Conservation (phyloP, 1,140 invertebrate species). For the Eciton burchellii region DNA sequence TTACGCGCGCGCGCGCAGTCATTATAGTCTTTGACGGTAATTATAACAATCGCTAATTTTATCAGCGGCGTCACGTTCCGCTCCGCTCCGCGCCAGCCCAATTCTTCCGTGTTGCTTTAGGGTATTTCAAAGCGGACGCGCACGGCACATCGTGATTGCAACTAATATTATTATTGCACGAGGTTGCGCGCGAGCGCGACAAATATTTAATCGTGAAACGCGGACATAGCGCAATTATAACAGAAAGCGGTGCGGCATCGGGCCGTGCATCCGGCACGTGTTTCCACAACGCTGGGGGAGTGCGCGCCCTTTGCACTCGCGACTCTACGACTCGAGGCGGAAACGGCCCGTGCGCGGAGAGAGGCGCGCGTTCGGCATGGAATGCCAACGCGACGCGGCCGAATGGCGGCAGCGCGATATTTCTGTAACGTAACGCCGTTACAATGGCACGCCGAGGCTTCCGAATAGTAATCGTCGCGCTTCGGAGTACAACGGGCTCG, state of each 20-base stretch:
- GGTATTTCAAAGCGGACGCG: background rate
- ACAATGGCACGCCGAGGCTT: background rate
- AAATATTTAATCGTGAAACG: conserved; percentile 6
- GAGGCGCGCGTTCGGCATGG: conserved; percentile 40
- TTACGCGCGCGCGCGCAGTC: background rate
- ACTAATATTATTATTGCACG: background rate
- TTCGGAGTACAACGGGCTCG: conserved; percentile 23
- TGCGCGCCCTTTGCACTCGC: conserved; percentile 25
- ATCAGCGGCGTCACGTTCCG: background rate
- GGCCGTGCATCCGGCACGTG: conserved; percentile 16
- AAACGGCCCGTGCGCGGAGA: background rate
- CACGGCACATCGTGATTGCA: background rate
- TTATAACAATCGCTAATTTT: background rate
- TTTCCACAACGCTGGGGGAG: conserved; percentile 29
- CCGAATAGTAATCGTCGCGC: conserved; percentile 37
- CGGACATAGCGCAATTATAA: background rate
- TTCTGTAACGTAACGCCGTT: conserved; percentile 14
- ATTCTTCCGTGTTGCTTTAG: background rate
- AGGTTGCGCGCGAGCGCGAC: background rate
- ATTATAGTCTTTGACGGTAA: conserved; percentile 14
- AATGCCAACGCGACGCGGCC: conserved; percentile 43
- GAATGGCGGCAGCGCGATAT: conserved; percentile 18
- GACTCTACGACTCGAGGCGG: conserved; percentile 22
- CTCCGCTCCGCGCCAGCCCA: too few species aligned
- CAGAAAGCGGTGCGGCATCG: background rate